phyloP scores from a whole-genome alignment of 2,113 vertebrate species.

The Rousettus leschenaultii region DNA sequence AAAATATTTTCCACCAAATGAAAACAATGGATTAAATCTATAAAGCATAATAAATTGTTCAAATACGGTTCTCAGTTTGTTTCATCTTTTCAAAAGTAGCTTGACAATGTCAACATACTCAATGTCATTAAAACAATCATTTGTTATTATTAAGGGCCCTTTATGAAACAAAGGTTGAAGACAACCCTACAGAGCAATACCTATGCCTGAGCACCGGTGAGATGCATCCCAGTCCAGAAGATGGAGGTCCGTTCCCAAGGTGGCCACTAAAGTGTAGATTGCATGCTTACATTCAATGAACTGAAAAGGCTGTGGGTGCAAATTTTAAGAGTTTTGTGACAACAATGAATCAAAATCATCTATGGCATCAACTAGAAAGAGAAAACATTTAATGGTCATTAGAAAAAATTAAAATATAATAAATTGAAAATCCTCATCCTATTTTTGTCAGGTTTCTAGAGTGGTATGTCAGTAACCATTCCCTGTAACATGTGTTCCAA shows the following conservation, averaged over 20 bases:
- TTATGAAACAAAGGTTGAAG: background rate
- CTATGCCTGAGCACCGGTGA: background rate
- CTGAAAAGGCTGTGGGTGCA: background rate
- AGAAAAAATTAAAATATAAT: background rate
- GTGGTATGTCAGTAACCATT: background rate
- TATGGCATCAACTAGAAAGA: background rate
- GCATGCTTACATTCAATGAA: background rate
- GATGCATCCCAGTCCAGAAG: background rate
- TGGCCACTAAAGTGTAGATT: background rate
- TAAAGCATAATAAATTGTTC: conserved; percentile 11
- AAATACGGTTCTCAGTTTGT: conserved; percentile 31
- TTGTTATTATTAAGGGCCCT: background rate
- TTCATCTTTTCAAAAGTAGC: conserved; percentile 37
- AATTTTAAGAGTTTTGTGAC: background rate
- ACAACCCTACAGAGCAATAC: background rate
- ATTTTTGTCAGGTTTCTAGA: background rate
- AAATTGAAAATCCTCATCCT: background rate
- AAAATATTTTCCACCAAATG: conserved; percentile 26
- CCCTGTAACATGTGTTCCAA: rapidly evolving
- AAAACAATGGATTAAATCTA: conserved; percentile 42
- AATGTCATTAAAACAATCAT: background rate
- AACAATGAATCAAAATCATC: background rate
- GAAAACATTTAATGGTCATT: background rate
- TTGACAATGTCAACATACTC: conserved; percentile 26
- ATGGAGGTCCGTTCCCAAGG: background rate